These are phyloP conservation scores for Tauraco erythrolophus DNA, from an alignment of 2,113 vertebrate species.

Conservation along the genomic window DNA sequence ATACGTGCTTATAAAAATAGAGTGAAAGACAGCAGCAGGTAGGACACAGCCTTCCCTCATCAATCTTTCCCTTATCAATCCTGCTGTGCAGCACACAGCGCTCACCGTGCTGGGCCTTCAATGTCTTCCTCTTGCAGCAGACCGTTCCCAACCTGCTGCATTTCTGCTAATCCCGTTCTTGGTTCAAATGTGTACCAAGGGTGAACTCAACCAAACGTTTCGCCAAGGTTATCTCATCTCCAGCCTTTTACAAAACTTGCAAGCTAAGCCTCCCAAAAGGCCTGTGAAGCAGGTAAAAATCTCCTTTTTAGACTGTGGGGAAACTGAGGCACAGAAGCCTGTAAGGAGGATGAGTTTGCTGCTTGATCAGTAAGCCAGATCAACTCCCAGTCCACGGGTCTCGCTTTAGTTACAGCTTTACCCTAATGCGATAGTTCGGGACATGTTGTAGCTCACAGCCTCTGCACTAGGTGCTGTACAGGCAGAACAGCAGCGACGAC, in stretches of 20 bases:
- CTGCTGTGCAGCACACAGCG: background rate
- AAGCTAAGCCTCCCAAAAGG: background rate
- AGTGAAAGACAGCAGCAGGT: background rate
- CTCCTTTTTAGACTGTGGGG: background rate
- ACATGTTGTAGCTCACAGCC: rapidly evolving
- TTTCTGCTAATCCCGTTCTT: background rate
- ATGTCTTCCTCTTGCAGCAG: background rate
- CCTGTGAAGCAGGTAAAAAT: background rate
- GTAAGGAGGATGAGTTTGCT: background rate
- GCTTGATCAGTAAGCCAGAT: background rate
- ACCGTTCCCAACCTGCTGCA: background rate
- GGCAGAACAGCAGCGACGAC: background rate
- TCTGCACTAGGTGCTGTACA: rapidly evolving
- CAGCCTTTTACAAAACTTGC: background rate
- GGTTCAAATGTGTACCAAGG: background rate
- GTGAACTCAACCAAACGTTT: background rate
- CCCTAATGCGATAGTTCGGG: rapidly evolving
- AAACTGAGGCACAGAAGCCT: background rate
- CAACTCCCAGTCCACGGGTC: rapidly evolving
- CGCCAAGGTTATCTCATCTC: background rate
- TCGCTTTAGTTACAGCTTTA: background rate
- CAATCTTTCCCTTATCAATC: background rate
- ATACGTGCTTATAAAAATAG: background rate
- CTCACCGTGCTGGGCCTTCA: background rate
- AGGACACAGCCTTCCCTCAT: background rate